These are phyloP conservation scores for Scytalopus superciliaris DNA, from an alignment of 2,113 vertebrate species.

Conservation along the genomic window DNA sequence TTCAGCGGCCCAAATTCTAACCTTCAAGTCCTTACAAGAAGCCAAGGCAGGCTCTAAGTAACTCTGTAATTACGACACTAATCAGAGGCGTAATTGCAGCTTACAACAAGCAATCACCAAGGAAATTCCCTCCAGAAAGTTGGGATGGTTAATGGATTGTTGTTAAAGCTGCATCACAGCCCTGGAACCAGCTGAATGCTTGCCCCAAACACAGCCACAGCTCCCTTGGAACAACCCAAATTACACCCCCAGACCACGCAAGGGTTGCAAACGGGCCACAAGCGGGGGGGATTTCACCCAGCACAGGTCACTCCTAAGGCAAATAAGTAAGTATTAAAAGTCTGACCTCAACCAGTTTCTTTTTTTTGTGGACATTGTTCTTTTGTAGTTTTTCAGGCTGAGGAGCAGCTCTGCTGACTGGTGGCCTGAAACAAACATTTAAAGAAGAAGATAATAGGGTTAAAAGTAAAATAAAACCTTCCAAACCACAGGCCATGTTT, in stretches of 20 bases:
- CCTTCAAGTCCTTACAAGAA: background rate
- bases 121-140: background rate
- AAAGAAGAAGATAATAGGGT: background rate
- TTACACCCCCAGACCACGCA: background rate
- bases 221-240: background rate
- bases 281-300: background rate
- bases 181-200: background rate
- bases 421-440: conserved; percentile 78
- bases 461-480: background rate
- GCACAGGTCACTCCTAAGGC: background rate
- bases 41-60: background rate
- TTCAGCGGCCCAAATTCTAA: background rate
- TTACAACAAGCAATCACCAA: background rate
- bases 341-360: conserved; percentile 90
- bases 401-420: conserved; percentile 91
- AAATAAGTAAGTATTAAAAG: background rate
- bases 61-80: background rate
- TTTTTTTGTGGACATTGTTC: conserved; percentile 93
- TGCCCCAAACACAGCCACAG: background rate
- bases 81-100: background rate
- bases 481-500: background rate
- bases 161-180: background rate
- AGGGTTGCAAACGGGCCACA: background rate
- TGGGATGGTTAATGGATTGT: background rate
- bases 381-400: conserved; percentile 93